Evolutionary conservation across 2,888 invertebrate species (phyloP).

Genomic region (Volucella inanis): DNA sequence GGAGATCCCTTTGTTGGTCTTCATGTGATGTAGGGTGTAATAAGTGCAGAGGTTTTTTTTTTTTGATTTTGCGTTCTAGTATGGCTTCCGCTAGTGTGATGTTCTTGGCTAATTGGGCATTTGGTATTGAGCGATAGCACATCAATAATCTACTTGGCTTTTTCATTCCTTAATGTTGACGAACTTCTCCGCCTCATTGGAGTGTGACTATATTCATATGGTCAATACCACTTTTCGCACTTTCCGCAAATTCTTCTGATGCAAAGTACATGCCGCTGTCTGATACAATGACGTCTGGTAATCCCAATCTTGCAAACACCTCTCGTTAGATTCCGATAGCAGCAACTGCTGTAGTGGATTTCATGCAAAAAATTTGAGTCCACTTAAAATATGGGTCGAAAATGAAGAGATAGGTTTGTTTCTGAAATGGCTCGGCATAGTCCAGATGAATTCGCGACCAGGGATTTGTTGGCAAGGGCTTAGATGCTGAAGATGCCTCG

Average conservation of each 20-base stretch:
- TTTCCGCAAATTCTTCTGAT: too few species aligned
- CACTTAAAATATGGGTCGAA: slow-evolving; percentile 61
- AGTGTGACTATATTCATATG: too few species aligned
- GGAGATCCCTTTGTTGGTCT: neutral
- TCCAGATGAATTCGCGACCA: slow-evolving; percentile 82
- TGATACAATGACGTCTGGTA: slow-evolving; percentile 59
- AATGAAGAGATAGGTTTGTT: slow-evolving; percentile 33
- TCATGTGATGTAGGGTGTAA: neutral
- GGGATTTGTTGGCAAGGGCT: slow-evolving; percentile 75
- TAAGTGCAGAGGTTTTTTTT: too few species aligned
- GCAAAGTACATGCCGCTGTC: slow-evolving; percentile 65
- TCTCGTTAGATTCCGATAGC: slow-evolving; percentile 32
- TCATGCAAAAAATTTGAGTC: slow-evolving; percentile 49
- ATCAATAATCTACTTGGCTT: too few species aligned
- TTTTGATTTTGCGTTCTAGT: slow-evolving; percentile 2
- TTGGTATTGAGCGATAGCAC: slow-evolving; percentile 62
- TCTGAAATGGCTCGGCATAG: slow-evolving; percentile 80
- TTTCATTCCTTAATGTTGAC: too few species aligned
- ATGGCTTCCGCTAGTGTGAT: slow-evolving; percentile 59
- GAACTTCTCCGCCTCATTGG: too few species aligned
- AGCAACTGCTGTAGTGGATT: neutral
- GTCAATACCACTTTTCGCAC: neutral
- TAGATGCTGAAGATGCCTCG: slow-evolving; percentile 70
- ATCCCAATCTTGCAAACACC: slow-evolving; percentile 53
- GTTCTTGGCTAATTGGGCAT: slow-evolving; percentile 76